These are phyloP conservation scores for Serinus canaria DNA, from an alignment of 2,113 vertebrate genomes.

Conservation along the genomic window DNA sequence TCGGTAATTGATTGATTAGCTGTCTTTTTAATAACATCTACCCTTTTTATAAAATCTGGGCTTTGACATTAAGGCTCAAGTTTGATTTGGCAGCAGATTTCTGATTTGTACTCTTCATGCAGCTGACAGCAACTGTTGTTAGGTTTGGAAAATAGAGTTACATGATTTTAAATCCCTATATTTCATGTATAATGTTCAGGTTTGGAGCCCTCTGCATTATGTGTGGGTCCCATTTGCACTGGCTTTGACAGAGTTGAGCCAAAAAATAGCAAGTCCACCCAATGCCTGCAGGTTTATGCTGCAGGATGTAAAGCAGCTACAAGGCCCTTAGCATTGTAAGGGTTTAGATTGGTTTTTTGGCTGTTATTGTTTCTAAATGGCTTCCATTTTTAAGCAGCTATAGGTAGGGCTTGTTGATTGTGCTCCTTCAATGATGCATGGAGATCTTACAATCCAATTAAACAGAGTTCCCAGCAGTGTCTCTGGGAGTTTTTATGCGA, in stretches of 20 bases:
- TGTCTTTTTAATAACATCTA: not conserved
- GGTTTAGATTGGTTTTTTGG: not conserved
- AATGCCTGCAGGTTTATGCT: not conserved
- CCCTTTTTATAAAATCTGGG: not conserved
- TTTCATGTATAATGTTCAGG: not conserved
- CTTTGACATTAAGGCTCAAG: not conserved
- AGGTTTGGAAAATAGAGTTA: not conserved
- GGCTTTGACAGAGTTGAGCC: not conserved
- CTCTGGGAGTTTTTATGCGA: not conserved
- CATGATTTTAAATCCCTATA: not conserved
- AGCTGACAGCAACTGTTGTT: not conserved
- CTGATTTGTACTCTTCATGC: not conserved
- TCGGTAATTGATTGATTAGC: slow-evolving; percentile 42
- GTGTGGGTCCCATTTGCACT: not conserved
- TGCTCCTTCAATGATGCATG: not conserved
- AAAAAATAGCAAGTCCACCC: not conserved
- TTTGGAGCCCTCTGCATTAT: not conserved
- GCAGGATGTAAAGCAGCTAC: not conserved
- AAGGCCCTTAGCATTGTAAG: not conserved
- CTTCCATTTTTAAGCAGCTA: not conserved
- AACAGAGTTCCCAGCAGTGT: not conserved
- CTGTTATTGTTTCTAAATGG: not conserved
- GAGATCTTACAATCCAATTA: not conserved
- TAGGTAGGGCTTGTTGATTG: not conserved
- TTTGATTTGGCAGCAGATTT: slow-evolving; percentile 18